Percentiles rank a stretch among this genome's conserved stretches.
Evolutionary conservation across 2,113 vertebrate species (phyloP).

Genomic region (Peromyscus maniculatus): DNA sequence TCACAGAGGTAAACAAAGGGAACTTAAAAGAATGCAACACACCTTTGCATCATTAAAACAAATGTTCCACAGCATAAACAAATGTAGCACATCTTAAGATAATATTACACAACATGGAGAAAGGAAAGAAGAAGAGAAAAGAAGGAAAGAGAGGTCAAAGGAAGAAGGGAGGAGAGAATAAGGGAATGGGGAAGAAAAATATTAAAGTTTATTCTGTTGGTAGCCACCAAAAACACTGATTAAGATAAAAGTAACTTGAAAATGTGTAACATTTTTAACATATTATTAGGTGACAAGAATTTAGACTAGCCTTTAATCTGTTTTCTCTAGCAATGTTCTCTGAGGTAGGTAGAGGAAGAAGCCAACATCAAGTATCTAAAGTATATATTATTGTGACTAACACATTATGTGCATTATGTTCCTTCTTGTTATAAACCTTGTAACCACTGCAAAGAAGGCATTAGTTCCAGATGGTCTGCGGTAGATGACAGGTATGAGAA

Average conservation of each 20-base stretch:
- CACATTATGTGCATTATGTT: not conserved
- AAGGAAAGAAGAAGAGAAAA: rapidly evolving
- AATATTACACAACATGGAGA: too few relatives aligned
- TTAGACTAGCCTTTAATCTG: not conserved
- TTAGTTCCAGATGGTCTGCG: not conserved
- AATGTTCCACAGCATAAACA: too few relatives aligned
- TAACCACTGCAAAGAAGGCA: not conserved
- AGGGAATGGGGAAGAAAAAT: not conserved
- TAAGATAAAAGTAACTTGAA: slow-evolving; percentile 20
- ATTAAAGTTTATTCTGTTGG: not conserved
- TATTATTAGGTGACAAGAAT: not conserved
- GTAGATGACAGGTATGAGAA: not conserved
- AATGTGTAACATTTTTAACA: not conserved
- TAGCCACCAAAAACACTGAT: not conserved
- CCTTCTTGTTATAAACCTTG: not conserved
- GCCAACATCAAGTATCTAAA: not conserved
- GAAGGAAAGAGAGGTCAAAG: rapidly evolving
- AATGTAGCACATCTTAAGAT: too few relatives aligned
- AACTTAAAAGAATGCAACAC: too few relatives aligned
- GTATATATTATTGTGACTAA: not conserved
- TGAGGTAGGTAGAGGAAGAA: not conserved
- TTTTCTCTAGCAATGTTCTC: not conserved
- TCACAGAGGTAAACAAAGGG: too few relatives aligned
- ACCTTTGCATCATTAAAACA: too few relatives aligned
- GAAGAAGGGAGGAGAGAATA: too few relatives aligned